Percentiles rank a stretch among this genome's conserved stretches.
phyloP scores from a whole-genome alignment of 1,140 invertebrate species.

The Listronotus oregonensis region DNA sequence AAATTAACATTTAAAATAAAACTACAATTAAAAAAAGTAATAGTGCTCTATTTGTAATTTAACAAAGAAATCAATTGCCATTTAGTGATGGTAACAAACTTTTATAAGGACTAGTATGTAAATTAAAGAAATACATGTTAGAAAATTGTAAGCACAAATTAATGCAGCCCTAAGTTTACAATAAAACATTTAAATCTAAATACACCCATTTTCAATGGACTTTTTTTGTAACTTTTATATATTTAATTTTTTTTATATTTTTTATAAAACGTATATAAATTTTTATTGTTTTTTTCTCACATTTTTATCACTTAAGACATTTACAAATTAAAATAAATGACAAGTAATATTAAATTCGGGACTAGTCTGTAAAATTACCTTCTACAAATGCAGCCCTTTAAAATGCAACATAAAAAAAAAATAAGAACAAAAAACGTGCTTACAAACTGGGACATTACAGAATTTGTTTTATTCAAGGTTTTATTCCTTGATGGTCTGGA shows the following conservation, averaged over 20 bases:
- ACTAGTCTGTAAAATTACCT: not conserved
- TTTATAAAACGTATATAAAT: slow-evolving; percentile 17
- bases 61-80: slow-evolving; percentile 11
- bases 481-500: slow-evolving; percentile 37
- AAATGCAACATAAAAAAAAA: slow-evolving; percentile 1
- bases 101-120: slow-evolving; percentile 10
- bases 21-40: not conserved
- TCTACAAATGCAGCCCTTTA: not conserved
- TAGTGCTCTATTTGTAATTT: slow-evolving; percentile 9
- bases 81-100: slow-evolving; percentile 4
- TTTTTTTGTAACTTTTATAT: slow-evolving; percentile 19
- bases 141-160: not conserved
- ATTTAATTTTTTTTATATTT: slow-evolving; percentile 8
- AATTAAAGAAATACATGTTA: slow-evolving; percentile 1
- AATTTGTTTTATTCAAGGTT: slow-evolving; percentile 18
- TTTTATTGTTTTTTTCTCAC: slow-evolving; percentile 16
- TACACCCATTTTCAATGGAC: slow-evolving; percentile 6
- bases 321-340: slow-evolving; percentile 15
- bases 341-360: slow-evolving; percentile 1
- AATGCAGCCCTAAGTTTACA: slow-evolving; percentile 5
- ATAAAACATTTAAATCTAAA: slow-evolving; percentile 8
- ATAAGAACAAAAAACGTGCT: slow-evolving; percentile 12
- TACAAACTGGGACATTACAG: not conserved
- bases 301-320: slow-evolving; percentile 20
- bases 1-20: slow-evolving; percentile 1